A percentile compares a stretch with the other conserved stretches of the same genome.
phyloP scores from a whole-genome alignment of 2,888 invertebrate genomes.

The Mythimna impura region DNA sequence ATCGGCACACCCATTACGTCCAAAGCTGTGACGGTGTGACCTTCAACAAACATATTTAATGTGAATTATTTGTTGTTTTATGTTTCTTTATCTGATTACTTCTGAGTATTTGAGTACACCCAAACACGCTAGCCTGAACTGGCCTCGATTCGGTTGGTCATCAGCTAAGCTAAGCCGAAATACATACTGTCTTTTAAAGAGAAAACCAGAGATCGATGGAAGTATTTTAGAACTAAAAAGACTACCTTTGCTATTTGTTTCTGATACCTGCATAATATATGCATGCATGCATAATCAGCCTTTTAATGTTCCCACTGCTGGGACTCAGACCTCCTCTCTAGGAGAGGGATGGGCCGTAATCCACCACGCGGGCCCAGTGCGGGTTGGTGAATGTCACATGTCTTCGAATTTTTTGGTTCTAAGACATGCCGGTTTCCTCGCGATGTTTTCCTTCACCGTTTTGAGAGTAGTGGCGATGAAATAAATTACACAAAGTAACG shows the following conservation, averaged over 20 bases:
- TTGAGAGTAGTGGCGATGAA: no score
- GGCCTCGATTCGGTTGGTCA: constrained; percentile 1
- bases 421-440: no score
- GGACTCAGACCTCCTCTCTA: no score
- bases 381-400: no score
- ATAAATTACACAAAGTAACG: no score
- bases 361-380: no score
- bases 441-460: no score
- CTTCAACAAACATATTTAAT: constrained; percentile 39
- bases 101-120: constrained; percentile 28
- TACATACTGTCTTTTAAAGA: neutral
- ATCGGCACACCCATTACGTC: constrained; percentile 5
- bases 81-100: constrained; percentile 25
- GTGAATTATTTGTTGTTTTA: constrained; percentile 43
- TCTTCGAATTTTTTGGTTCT: no score
- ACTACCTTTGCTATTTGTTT: neutral
- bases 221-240: neutral
- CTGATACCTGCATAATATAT: no score
- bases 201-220: neutral
- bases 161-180: neutral
- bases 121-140: constrained; percentile 31
- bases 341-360: no score
- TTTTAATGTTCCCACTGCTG: no score
- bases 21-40: constrained; percentile 30
- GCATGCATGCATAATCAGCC: no score